phyloP scores from a whole-genome alignment of 2,113 vertebrate species.

The Azemiops feae region DNA sequence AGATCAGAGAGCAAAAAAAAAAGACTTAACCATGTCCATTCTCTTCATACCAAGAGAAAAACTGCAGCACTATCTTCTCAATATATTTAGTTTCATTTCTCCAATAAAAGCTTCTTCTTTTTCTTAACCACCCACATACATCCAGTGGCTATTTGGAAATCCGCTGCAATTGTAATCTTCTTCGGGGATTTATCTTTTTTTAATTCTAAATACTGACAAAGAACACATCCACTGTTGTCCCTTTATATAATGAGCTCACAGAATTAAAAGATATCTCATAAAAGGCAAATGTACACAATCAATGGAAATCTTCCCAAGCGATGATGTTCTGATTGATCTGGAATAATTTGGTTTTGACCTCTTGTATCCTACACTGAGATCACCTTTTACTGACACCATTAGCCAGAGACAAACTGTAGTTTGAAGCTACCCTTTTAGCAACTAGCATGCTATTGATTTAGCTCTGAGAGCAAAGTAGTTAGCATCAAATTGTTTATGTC shows the following conservation, averaged over 20 bases:
- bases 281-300: background rate
- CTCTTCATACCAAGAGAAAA: background rate
- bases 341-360: constrained; percentile 31
- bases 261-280: background rate
- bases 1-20: background rate
- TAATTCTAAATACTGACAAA: background rate
- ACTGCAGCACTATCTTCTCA: background rate
- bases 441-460: background rate
- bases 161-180: background rate
- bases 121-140: accelerated
- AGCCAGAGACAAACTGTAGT: constrained; percentile 13
- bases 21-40: background rate
- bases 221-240: background rate
- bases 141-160: accelerated
- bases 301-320: background rate
- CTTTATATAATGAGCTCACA: background rate
- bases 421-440: background rate
- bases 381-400: constrained; percentile 34
- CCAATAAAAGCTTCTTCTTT: background rate
- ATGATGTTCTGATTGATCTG: constrained; percentile 1
- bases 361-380: constrained; percentile 36
- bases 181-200: background rate
- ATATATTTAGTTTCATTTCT: background rate
- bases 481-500: background rate
- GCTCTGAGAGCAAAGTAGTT: background rate